Percentiles rank a stretch among this genome's conserved stretches.
phyloP scores from a whole-genome alignment of 2,113 vertebrate species.

The Odocoileus virginianus region DNA sequence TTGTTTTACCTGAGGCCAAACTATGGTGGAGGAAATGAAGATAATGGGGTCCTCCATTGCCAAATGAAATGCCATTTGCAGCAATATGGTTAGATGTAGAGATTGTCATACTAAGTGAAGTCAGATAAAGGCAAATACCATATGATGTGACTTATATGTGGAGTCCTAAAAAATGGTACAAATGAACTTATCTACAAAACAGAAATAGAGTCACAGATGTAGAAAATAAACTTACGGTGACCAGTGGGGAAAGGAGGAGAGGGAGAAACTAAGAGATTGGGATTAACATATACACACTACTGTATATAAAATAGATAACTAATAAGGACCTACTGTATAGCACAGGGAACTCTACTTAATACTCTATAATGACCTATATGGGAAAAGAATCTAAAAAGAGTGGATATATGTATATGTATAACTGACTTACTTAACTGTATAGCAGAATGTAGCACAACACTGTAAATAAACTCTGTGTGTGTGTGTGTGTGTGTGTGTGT shows the following conservation, averaged over 20 bases:
- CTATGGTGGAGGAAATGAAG: background rate
- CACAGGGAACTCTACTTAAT: background rate
- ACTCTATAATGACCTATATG: background rate
- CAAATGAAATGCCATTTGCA: background rate
- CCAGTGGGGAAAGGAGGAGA: background rate
- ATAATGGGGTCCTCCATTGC: background rate
- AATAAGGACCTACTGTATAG: background rate
- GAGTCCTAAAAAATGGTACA: background rate
- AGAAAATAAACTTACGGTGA: background rate
- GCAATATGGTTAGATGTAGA: background rate
- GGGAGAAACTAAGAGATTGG: background rate
- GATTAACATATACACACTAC: background rate
- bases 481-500: background rate
- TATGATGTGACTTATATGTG: background rate
- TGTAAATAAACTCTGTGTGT: background rate
- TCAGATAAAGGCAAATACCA: background rate
- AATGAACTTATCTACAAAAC: background rate
- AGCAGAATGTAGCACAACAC: background rate
- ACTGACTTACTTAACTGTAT: background rate
- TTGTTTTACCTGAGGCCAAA: background rate
- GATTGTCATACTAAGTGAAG: background rate
- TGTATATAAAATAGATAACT: background rate
- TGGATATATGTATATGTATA: background rate
- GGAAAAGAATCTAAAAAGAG: background rate
- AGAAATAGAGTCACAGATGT: background rate